These are phyloP conservation scores for Charadrius vociferus DNA, from an alignment of 2,113 vertebrate species.

Conservation along the genomic window DNA sequence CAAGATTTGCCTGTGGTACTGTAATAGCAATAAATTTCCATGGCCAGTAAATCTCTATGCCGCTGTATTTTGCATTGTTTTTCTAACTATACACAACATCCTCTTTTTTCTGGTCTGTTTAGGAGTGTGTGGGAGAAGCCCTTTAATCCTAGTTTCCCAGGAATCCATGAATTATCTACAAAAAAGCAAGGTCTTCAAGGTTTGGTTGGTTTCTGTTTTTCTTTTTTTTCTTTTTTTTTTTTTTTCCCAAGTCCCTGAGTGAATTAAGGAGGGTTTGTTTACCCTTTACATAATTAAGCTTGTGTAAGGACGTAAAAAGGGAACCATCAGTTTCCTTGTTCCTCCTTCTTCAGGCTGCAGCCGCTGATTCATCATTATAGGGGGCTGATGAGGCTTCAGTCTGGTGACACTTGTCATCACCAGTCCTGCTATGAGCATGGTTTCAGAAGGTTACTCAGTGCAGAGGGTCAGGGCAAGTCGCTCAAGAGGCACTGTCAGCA, in stretches of 20 bases:
- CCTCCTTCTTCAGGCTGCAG: background rate
- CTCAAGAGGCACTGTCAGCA: background rate
- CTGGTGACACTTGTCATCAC: background rate
- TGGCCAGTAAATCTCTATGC: background rate
- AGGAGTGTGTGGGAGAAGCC: background rate
- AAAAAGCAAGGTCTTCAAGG: background rate
- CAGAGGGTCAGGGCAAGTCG: background rate
- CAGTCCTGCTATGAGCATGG: background rate
- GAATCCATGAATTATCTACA: background rate
- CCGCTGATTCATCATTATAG: background rate
- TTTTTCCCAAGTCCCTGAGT: background rate
- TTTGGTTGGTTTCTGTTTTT: background rate
- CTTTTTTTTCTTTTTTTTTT: background rate
- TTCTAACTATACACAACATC: background rate
- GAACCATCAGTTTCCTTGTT: background rate
- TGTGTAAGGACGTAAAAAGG: background rate
- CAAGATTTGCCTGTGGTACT: background rate
- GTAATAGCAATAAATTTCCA: background rate
- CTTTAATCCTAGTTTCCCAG: background rate
- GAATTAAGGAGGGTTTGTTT: conserved; percentile 19
- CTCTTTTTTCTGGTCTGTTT: background rate
- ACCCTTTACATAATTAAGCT: background rate
- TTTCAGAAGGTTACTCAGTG: background rate
- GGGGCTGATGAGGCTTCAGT: background rate
- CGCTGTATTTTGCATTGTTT: background rate